phyloP scores from a whole-genome alignment of 1,140 invertebrate genomes.

The Drosophila albomicans region DNA sequence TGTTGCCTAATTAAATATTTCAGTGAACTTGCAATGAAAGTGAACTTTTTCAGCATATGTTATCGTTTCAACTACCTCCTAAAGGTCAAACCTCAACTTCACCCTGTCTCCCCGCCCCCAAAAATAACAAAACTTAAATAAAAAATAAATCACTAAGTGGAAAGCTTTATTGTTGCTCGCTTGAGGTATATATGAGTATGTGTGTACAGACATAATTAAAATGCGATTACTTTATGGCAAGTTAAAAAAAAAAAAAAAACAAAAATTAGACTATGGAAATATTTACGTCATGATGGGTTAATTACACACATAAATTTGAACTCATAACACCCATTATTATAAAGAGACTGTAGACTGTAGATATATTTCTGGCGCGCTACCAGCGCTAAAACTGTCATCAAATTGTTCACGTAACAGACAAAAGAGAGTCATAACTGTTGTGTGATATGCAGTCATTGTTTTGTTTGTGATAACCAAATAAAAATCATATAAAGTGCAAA shows the following conservation, averaged over 20 bases:
- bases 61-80: background rate
- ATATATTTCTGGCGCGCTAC: constrained; percentile 20
- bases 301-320: constrained; percentile 51
- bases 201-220: constrained; percentile 39
- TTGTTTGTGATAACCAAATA: constrained; percentile 36
- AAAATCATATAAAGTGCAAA: constrained; percentile 28
- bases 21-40: constrained; percentile 4
- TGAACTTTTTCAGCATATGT: constrained; percentile 4
- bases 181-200: background rate
- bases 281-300: constrained; percentile 37
- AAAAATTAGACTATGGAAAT: constrained; percentile 24
- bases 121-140: constrained; percentile 4
- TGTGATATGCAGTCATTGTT: constrained; percentile 30
- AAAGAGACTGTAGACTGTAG: constrained; percentile 3
- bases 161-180: constrained; percentile 17
- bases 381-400: constrained; percentile 33
- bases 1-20: constrained; percentile 10
- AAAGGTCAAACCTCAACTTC: constrained; percentile 16
- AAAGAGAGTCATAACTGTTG: constrained; percentile 9
- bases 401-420: constrained; percentile 30
- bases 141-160: constrained; percentile 10
- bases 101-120: background rate
- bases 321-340: constrained; percentile 28
- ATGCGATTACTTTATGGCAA: constrained; percentile 33
- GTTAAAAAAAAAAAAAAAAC: constrained; percentile 7